Evolutionary conservation across 2,888 invertebrate species (phyloP), one percentile per base, ranked within the genome.

Genomic region (Escarpia spicata): DNA sequence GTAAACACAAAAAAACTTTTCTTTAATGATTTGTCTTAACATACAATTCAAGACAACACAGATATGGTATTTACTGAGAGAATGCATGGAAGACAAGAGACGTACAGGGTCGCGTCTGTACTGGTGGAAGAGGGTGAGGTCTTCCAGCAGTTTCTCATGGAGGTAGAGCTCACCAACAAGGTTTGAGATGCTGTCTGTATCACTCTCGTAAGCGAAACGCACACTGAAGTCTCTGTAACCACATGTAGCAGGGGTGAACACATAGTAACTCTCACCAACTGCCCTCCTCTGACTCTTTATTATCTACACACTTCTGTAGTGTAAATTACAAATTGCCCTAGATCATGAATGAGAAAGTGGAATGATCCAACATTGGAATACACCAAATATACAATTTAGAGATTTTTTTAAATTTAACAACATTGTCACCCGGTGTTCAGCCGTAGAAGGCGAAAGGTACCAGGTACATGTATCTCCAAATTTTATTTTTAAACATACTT

Each of bases 91-190:
- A 37, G 37, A 37, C 37, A 37, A 58, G 15, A 43, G 19, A 91
- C 93, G 93, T 93, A 96, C 96, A 90, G 94, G 94, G 94, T 96
- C 96, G 93, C 96, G 93, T 31, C 95, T 93, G 8, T 95, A 95
- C 92, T 94, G 95, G 94, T 95, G 94, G 94, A 94, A 96, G 93
- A 95, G 95, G 19, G 94, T 93, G 43, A 96, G 94, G 93, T 96
- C 96, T 90, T 93, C 93, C 92, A 96, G 93, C 6, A 96, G 94
- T 90, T 95, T 95, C 44, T 95, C 95, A 89, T 96, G 94, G 26
- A 95, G 94, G 75, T 95, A 94, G 26, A 96, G 94, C 9, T 94
- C 95, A 58, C 94, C 93, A 3, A 96, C 95, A n/a, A 96, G 94
- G 43, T 94, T 94, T 92, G 95, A 94, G 10, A 96, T 95, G 8